These are phyloP conservation scores for Poeciliopsis gracilis DNA, from an alignment of 2,797 vertebrate genomes.

Conservation along the genomic window DNA sequence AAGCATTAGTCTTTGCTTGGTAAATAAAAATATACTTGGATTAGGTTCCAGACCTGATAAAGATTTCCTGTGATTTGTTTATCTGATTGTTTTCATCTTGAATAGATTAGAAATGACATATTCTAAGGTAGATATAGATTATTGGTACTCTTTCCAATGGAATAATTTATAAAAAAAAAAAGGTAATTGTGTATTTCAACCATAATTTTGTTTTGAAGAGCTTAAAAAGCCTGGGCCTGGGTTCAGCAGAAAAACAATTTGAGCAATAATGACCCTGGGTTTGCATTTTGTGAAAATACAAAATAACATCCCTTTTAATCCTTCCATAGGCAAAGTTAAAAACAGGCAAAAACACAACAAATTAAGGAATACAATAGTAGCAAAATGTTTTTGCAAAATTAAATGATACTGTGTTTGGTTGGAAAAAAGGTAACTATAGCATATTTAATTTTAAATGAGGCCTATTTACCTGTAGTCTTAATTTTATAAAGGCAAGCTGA, in stretches of 20 bases:
- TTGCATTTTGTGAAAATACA: background rate
- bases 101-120: background rate
- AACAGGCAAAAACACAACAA: too few species aligned
- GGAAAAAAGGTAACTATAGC: background rate
- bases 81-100: background rate
- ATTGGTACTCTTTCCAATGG: background rate
- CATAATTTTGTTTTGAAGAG: background rate
- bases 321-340: background rate
- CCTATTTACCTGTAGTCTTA: background rate
- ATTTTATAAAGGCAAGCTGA: background rate
- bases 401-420: background rate
- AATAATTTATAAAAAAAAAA: background rate
- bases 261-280: background rate
- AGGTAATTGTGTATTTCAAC: background rate
- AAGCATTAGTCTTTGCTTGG: constrained; percentile 22
- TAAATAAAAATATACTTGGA: background rate
- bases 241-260: background rate
- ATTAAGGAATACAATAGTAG: background rate
- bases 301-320: background rate
- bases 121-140: background rate
- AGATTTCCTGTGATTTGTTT: background rate
- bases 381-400: background rate
- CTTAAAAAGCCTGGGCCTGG: background rate
- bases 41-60: background rate
- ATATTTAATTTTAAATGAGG: background rate